phyloP scores from a whole-genome alignment of 1,140 invertebrate species.

The Lordiphosa clarofinis region DNA sequence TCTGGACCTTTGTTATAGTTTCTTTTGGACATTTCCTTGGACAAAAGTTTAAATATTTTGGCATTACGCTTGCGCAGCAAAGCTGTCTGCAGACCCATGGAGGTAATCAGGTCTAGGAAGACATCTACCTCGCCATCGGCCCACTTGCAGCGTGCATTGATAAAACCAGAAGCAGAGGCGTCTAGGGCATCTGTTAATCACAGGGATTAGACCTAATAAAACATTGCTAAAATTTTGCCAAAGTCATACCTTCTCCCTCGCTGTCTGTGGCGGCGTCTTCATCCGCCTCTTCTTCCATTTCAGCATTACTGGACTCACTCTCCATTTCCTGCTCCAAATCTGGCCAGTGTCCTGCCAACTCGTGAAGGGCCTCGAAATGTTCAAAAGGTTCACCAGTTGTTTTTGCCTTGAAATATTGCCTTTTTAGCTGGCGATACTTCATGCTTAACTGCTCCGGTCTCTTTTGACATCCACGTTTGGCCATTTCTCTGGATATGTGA shows the following conservation, averaged over 20 bases:
- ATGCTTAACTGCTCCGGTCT: conserved; percentile 36
- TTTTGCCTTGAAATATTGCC: conserved; percentile 29
- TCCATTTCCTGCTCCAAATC: conserved; percentile 21
- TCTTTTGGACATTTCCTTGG: conserved; percentile 52
- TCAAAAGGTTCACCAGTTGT: conserved; percentile 23
- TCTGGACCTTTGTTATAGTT: conserved; percentile 37
- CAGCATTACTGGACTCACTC: conserved; percentile 20
- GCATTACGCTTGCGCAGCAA: conserved; percentile 54
- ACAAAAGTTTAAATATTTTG: conserved; percentile 51
- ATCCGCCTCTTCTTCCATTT: conserved; percentile 41
- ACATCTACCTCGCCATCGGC: conserved; percentile 48
- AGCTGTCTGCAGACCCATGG: conserved; percentile 39
- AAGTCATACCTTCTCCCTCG: conserved; percentile 26
- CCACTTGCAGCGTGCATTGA: conserved; percentile 50
- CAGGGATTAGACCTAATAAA: no score
- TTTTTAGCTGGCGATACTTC: conserved; percentile 39
- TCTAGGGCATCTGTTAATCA: conserved; percentile 21
- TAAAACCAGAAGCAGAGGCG: conserved; percentile 25
- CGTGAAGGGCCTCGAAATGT: conserved; percentile 29
- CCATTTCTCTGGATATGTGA: conserved; percentile 38
- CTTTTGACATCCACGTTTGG: conserved; percentile 21
- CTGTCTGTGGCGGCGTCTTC: conserved; percentile 16
- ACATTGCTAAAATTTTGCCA: no score
- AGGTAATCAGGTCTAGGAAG: conserved; percentile 41
- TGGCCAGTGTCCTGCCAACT: conserved; percentile 18